These are phyloP conservation scores for Tiphia femorata DNA, from an alignment of 2,888 invertebrate species.

Conservation along the genomic window DNA sequence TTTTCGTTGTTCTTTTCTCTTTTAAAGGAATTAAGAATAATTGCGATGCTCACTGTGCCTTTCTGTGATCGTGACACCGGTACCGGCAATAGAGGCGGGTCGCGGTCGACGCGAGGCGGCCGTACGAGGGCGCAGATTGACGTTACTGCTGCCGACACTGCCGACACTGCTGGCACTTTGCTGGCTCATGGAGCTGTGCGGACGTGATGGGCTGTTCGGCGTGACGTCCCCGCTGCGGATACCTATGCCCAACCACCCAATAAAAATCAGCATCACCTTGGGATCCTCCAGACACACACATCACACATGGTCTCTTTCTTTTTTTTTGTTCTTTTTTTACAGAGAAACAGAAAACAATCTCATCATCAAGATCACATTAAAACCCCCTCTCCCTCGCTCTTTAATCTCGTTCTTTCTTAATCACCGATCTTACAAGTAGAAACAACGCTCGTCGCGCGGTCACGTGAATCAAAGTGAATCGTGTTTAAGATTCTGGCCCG, in stretches of 20 bases:
- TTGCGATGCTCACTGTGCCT: constrained; percentile 69
- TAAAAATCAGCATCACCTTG: too few species aligned
- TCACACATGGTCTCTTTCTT: too few species aligned
- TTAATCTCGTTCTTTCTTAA: too few species aligned
- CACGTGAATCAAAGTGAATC: too few species aligned
- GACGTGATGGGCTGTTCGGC: constrained; percentile 82
- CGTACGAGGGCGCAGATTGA: constrained; percentile 74
- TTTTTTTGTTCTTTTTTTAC: too few species aligned
- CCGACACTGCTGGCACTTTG: constrained; percentile 74
- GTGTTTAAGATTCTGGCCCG: too few species aligned
- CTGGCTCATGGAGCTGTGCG: constrained; percentile 88
- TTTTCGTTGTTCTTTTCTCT: neutral
- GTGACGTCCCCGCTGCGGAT: constrained; percentile 82
- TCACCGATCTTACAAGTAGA: too few species aligned
- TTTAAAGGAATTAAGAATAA: neutral
- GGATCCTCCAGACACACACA: too few species aligned
- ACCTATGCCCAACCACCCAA: constrained; percentile 70
- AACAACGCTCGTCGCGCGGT: too few species aligned
- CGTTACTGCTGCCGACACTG: constrained; percentile 70
- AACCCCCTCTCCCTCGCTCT: too few species aligned
- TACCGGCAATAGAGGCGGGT: constrained; percentile 87
- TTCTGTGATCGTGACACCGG: constrained; percentile 77
- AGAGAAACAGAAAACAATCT: too few species aligned
- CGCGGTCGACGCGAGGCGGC: constrained; percentile 79
- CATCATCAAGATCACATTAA: too few species aligned